Evolutionary conservation across 1,140 invertebrate species (phyloP).

Genomic region (Rhysida immarginata): DNA sequence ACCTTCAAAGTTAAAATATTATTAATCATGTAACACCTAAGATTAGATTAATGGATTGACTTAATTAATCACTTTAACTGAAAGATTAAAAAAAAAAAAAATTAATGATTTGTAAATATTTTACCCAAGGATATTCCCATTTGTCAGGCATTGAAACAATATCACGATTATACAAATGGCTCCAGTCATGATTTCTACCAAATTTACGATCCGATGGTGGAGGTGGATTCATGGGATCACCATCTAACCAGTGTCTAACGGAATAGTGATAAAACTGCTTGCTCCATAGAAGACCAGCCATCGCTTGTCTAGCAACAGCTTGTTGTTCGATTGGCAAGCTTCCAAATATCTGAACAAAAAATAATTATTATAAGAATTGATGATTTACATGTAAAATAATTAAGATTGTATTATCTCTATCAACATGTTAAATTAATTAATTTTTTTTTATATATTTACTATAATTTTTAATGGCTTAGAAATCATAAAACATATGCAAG

Average conservation of each 20-base stretch:
- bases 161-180: constrained; percentile 29
- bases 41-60: no score
- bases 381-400: no score
- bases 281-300: constrained; percentile 31
- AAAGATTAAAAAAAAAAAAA: neutral
- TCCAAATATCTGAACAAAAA: neutral
- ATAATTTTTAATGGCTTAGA: no score
- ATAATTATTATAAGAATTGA: no score
- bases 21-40: no score
- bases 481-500: no score
- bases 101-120: no score
- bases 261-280: constrained; percentile 34
- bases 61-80: no score
- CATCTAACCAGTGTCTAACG: constrained; percentile 27
- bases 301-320: constrained; percentile 27
- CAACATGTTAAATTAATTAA: no score
- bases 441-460: no score
- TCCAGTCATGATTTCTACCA: constrained; percentile 28
- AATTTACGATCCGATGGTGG: constrained; percentile 16
- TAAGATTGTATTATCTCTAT: no score
- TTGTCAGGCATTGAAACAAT: constrained; percentile 34
- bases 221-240: constrained; percentile 21
- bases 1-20: no score
- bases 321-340: constrained; percentile 7
- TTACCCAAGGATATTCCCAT: constrained; percentile 36